Percentiles rank a stretch among this genome's conserved stretches.
Conservation (phyloP, 2,113 vertebrate genomes). For the Chinchilla lanigera region DNA sequence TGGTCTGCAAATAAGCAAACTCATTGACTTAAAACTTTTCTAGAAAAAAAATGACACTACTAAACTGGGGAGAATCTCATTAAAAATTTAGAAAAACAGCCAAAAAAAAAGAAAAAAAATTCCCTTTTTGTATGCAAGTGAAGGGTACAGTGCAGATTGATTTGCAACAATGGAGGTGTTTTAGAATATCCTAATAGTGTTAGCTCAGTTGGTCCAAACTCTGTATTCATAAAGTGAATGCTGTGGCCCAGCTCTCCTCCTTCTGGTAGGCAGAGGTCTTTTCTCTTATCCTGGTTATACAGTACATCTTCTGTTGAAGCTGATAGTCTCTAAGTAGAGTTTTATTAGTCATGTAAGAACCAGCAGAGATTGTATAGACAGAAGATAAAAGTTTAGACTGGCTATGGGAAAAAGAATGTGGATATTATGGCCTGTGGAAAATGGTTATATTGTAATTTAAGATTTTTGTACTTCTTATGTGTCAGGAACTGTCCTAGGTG, state of each 20-base stretch:
- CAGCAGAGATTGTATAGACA: neutral
- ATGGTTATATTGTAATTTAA: conserved; percentile 1
- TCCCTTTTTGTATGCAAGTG: conserved; percentile 24
- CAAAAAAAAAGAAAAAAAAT: neutral
- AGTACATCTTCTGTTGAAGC: conserved; percentile 22
- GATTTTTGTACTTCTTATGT: neutral
- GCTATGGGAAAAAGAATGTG: neutral
- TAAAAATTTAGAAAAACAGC: neutral
- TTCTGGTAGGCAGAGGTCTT: neutral
- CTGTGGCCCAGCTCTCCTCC: neutral
- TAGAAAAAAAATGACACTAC: neutral
- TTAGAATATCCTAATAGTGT: conserved; percentile 34
- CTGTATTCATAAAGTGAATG: neutral
- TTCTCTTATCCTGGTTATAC: neutral
- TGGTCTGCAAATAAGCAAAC: conserved; percentile 31
- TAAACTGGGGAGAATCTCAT: neutral
- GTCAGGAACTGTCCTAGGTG: conserved; percentile 2
- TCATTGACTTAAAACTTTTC: conserved; percentile 43
- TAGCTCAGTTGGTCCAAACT: neutral
- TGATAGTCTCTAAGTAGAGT: conserved; percentile 25
- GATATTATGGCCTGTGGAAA: neutral
- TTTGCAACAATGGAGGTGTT: conserved; percentile 25
- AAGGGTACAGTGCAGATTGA: neutral
- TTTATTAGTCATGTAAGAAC: conserved; percentile 38
- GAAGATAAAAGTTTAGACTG: conserved; percentile 36